Percentiles rank a stretch among this genome's conserved stretches.
Evolutionary conservation across 2,888 invertebrate genomes (phyloP).

Genomic region (Caenorhabditis sulstoni): DNA sequence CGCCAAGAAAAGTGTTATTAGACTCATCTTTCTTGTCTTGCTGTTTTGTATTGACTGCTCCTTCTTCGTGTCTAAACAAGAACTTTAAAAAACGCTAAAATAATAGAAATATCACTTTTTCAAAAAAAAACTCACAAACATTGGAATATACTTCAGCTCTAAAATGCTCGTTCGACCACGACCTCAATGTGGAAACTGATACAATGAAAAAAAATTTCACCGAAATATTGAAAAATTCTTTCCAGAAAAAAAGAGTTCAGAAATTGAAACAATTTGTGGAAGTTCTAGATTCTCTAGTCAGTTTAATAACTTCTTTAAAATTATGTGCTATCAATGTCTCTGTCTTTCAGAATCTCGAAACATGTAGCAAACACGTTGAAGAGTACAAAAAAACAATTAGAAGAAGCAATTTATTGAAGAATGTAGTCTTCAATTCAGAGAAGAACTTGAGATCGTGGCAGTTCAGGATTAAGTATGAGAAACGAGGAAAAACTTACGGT

Average conservation of each 20-base stretch:
- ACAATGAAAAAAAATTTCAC: slow-evolving; percentile 24
- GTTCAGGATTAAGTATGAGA: no score
- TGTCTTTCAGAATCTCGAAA: slow-evolving; percentile 27
- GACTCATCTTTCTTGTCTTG: no score
- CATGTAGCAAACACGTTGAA: slow-evolving; percentile 15
- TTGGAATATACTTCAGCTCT: no score
- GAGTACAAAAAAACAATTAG: slow-evolving; percentile 6
- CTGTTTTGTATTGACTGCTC: no score
- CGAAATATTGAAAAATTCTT: slow-evolving; percentile 25
- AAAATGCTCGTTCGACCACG: slow-evolving; percentile 32
- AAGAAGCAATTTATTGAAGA: slow-evolving; percentile 7
- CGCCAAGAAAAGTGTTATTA: no score
- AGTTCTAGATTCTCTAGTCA: slow-evolving; percentile 27
- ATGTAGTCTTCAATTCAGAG: no score
- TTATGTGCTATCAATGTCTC: not conserved
- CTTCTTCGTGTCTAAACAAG: no score
- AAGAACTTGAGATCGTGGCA: no score
- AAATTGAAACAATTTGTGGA: slow-evolving; percentile 37
- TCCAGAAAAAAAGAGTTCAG: slow-evolving; percentile 48
- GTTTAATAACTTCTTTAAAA: not conserved
- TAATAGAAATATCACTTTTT: not conserved
- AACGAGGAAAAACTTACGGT: slow-evolving; percentile 2
- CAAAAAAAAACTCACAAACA: no score
- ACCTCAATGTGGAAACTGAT: slow-evolving; percentile 22
- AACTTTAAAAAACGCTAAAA: no score